A percentile compares a stretch with the other conserved stretches of the same genome.
These are phyloP conservation scores for Macroramphosus scolopax DNA, from an alignment of 2,797 vertebrate species.

Conservation along the genomic window DNA sequence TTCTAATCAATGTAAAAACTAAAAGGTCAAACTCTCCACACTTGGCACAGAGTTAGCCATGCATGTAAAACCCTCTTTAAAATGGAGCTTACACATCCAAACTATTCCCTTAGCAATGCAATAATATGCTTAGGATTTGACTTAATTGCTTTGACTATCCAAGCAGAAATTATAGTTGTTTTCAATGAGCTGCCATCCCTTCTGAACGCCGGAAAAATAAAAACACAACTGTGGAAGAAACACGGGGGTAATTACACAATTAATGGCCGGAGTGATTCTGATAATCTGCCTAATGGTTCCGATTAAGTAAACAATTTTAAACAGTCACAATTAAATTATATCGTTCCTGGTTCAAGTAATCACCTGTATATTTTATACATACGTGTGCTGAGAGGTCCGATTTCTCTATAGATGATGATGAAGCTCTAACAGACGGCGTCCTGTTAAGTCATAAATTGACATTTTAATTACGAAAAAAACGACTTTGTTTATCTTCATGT, in stretches of 20 bases:
- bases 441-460: too few relatives aligned
- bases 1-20: slow-evolving; percentile 23
- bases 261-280: neutral
- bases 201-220: neutral
- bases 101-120: slow-evolving; percentile 26
- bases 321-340: too few relatives aligned
- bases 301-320: too few relatives aligned
- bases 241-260: slow-evolving; percentile 3
- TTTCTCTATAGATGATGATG: too few relatives aligned
- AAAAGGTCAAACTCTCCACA: slow-evolving; percentile 35
- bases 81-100: slow-evolving; percentile 23
- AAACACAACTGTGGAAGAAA: neutral
- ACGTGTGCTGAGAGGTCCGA: too few relatives aligned
- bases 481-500: too few relatives aligned
- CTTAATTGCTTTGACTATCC: slow-evolving; percentile 28
- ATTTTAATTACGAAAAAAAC: too few relatives aligned
- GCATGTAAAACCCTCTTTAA: slow-evolving; percentile 17
- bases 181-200: neutral
- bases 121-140: slow-evolving; percentile 25
- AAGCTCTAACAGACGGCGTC: too few relatives aligned
- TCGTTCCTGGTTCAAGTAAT: too few relatives aligned
- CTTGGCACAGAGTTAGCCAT: slow-evolving; percentile 41
- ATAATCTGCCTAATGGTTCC: too few relatives aligned
- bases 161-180: slow-evolving; percentile 1
- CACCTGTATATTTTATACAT: too few relatives aligned